phyloP scores from a whole-genome alignment of 2,797 vertebrate genomes.

The Notolabrus celidotus region DNA sequence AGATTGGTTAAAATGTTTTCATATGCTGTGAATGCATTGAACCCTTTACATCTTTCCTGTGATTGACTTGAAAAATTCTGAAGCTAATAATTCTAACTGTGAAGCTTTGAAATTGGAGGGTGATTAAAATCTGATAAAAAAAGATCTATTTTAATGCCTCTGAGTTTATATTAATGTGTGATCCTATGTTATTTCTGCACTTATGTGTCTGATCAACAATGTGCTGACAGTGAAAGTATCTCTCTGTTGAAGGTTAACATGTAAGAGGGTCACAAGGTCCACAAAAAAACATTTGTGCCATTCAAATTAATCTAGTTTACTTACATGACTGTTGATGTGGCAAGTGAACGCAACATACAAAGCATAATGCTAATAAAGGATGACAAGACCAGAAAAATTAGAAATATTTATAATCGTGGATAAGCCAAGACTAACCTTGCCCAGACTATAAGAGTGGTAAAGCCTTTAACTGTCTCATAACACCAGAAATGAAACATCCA shows the following conservation, averaged over 20 bases:
- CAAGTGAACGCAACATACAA: not conserved
- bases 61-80: slow-evolving; percentile 56
- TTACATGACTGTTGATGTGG: not conserved
- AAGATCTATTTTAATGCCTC: slow-evolving; percentile 57
- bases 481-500: not conserved
- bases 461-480: too few species aligned
- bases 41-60: slow-evolving; percentile 45
- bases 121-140: slow-evolving; percentile 71
- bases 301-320: not conserved
- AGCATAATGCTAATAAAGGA: not conserved
- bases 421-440: too few species aligned
- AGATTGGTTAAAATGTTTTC: slow-evolving; percentile 61
- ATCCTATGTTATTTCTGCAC: not conserved
- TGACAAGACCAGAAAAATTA: not conserved
- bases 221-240: not conserved
- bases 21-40: slow-evolving; percentile 73
- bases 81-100: slow-evolving; percentile 72
- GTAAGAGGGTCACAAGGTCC: not conserved
- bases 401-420: too few species aligned
- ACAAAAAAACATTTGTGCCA: not conserved
- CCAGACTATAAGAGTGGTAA: too few species aligned
- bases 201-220: not conserved
- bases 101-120: slow-evolving; percentile 70
- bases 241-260: not conserved
- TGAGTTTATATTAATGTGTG: slow-evolving; percentile 35